Evolutionary conservation across 2,113 vertebrate genomes (phyloP).

Genomic region (Ibidorhyncha struthersii): DNA sequence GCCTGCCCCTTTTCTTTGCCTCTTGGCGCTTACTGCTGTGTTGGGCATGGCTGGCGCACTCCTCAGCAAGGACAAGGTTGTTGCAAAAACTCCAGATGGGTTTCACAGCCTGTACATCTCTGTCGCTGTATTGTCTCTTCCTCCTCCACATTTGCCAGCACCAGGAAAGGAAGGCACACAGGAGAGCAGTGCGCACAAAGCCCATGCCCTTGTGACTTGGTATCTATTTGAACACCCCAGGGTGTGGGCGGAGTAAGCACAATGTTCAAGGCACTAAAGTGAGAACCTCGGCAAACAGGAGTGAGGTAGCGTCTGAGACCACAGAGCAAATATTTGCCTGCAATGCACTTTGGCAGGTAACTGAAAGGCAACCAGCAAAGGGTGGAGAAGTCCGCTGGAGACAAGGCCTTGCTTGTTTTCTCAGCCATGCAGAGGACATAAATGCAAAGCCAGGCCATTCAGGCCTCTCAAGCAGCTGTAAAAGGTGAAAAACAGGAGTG

Average conservation of each 20-base stretch:
- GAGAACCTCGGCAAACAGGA: conserved; percentile 68
- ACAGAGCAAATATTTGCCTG: conserved; percentile 73
- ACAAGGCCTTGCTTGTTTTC: conserved; percentile 57
- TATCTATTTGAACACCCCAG: not conserved
- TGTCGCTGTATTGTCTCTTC: no score
- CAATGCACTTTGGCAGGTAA: conserved; percentile 48
- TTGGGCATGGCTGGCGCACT: rapidly evolving
- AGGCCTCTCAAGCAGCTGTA: not conserved
- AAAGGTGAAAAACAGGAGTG: not conserved
- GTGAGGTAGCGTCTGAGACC: conserved; percentile 74
- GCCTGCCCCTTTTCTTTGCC: not conserved
- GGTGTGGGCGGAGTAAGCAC: conserved; percentile 53
- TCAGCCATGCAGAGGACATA: not conserved
- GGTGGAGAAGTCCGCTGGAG: conserved; percentile 23
- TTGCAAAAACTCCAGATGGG: not conserved
- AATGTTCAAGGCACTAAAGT: conserved; percentile 26
- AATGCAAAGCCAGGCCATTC: not conserved
- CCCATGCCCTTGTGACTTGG: not conserved
- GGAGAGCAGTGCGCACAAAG: not conserved
- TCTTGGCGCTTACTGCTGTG: not conserved
- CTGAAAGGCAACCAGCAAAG: conserved; percentile 56
- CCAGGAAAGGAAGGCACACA: rapidly evolving
- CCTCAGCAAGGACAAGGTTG: rapidly evolving
- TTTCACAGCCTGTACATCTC: not conserved
- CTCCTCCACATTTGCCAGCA: rapidly evolving